A percentile compares a stretch with the other conserved stretches of the same genome.
These are phyloP conservation scores for Tipula helvola DNA, from an alignment of 2,888 invertebrate species.

Conservation along the genomic window DNA sequence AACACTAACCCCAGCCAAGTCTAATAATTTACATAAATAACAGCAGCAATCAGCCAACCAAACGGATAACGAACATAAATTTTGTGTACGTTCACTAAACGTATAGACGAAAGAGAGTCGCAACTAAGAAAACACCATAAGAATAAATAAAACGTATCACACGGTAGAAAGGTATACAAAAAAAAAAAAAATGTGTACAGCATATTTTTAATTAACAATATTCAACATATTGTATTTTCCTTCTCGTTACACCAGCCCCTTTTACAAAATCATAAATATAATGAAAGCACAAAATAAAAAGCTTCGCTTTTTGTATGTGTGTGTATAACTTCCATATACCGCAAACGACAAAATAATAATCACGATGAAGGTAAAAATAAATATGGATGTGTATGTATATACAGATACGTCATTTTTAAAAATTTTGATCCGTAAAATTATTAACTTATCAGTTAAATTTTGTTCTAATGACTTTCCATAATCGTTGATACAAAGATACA, in stretches of 20 bases:
- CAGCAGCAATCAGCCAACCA: neutral
- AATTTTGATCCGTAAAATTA: neutral
- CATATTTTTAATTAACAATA: constrained; percentile 4
- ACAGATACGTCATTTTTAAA: neutral
- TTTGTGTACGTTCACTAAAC: neutral
- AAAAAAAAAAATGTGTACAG: neutral
- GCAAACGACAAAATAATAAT: constrained; percentile 4
- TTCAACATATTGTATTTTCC: neutral
- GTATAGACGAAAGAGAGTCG: neutral
- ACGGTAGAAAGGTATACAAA: neutral
- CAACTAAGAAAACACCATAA: neutral
- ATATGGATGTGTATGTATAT: neutral
- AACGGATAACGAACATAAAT: neutral
- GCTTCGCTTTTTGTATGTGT: neutral
- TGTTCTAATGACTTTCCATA: neutral
- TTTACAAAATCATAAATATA: neutral
- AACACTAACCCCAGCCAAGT: neutral
- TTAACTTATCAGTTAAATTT: neutral
- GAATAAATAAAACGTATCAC: neutral
- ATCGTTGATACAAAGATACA: neutral
- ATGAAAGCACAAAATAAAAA: neutral
- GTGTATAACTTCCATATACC: neutral
- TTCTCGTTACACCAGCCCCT: neutral
- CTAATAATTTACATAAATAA: neutral
- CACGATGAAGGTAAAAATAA: neutral